Conservation (phyloP, 2,888 invertebrate species). For the Dynastes hyllus region DNA sequence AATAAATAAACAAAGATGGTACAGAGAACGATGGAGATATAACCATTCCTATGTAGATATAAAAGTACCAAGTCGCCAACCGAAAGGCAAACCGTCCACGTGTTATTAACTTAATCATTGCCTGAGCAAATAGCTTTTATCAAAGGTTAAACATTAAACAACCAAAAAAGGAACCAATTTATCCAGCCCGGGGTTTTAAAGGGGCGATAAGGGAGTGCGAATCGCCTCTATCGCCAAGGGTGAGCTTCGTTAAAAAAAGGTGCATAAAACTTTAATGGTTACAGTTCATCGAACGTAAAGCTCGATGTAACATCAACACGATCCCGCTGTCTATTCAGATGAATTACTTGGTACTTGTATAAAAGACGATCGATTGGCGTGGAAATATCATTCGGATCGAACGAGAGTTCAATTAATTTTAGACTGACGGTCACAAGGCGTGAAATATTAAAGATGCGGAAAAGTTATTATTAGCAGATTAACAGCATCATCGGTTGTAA, state of each 20-base stretch:
- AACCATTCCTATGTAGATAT: neutral
- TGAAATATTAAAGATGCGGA: conserved; percentile 10
- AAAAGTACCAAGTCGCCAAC: conserved; percentile 32
- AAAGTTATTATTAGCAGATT: conserved; percentile 12
- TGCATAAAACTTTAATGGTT: conserved; percentile 47
- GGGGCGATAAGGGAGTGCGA: conserved; percentile 23
- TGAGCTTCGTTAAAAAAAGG: conserved; percentile 35
- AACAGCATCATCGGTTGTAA: neutral
- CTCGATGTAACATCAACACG: conserved; percentile 33
- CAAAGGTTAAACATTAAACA: conserved; percentile 46
- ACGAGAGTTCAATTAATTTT: conserved; percentile 30
- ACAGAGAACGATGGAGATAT: neutral
- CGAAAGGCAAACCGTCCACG: conserved; percentile 42
- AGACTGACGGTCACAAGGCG: conserved; percentile 8
- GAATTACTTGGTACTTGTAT: conserved; percentile 25
- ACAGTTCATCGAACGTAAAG: conserved; percentile 46
- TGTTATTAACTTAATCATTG: conserved; percentile 48
- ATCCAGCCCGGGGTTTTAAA: conserved; percentile 19
- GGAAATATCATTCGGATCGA: conserved; percentile 3
- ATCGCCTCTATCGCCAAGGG: conserved; percentile 28
- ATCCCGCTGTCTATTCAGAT: conserved; percentile 24
- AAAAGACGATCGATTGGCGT: neutral
- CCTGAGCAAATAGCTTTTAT: conserved; percentile 42
- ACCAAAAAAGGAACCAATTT: conserved; percentile 23
- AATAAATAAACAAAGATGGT: too few species aligned